phyloP scores from a whole-genome alignment of 2,888 invertebrate genomes.

The Cacoxenus indagator region DNA sequence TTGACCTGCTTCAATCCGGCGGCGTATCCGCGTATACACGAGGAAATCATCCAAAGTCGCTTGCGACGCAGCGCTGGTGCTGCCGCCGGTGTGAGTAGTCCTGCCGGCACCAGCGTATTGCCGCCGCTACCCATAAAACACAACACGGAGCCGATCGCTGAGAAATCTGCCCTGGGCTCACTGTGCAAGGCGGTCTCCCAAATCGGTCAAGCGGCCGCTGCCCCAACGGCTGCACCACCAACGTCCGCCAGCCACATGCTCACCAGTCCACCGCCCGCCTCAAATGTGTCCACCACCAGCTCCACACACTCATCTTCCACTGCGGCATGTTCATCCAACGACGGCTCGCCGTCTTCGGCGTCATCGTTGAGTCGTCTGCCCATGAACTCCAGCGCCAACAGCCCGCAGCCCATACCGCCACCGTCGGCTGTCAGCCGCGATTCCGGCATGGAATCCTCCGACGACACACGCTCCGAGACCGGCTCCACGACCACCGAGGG shows the following conservation, averaged over 20 bases:
- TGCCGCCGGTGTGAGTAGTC: conserved; percentile 34
- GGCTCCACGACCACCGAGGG: conserved; percentile 69
- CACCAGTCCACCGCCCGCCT: conserved; percentile 54
- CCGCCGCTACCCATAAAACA: background rate
- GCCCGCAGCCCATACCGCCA: conserved; percentile 69
- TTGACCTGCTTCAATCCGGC: conserved; percentile 69
- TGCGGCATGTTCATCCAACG: conserved; percentile 47
- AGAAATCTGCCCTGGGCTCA: conserved; percentile 77
- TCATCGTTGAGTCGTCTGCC: conserved; percentile 58
- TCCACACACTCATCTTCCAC: conserved; percentile 51
- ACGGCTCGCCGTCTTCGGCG: conserved; percentile 52
- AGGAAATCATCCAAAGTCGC: conserved; percentile 68
- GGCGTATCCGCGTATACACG: conserved; percentile 70
- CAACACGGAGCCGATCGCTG: conserved; percentile 44
- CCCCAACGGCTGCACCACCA: conserved; percentile 26
- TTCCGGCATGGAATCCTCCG: conserved; percentile 71
- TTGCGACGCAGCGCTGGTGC: conserved; percentile 54
- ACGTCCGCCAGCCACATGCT: conserved; percentile 40
- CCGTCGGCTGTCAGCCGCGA: conserved; percentile 69
- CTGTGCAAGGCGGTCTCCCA: conserved; percentile 80
- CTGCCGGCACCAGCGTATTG: conserved; percentile 24
- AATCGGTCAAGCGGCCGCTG: conserved; percentile 72
- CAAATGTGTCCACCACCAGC: conserved; percentile 52
- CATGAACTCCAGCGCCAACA: conserved; percentile 38
- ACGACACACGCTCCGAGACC: conserved; percentile 70